Evolutionary conservation across 2,113 vertebrate genomes (phyloP), one percentile per base, ranked within the genome.

Genomic region (Mystacornis crossleyi): DNA sequence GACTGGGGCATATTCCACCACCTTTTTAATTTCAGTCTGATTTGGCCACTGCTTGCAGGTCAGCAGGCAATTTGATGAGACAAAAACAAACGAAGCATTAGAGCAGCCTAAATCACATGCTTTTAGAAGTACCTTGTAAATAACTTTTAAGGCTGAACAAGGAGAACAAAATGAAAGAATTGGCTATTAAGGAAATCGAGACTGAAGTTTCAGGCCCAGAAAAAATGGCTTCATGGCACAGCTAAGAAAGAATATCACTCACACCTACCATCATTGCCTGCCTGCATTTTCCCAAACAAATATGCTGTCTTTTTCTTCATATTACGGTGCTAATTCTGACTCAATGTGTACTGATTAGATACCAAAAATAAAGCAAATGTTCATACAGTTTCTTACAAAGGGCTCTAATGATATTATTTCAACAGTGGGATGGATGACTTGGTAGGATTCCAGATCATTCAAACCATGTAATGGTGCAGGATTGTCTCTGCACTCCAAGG

Each of bases 21-120:
- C 95, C 93, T 92, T 96, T 96, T 92, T 95, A 96, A 96, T 96
- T 96, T 95, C 95, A 84, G 64, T 61, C 93, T 95, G 90, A 91
- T 94, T 95, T 94, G 96, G 95, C 92, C n/a, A 4, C 79, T 40
- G 69, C 85, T 97, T 94, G 83, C 88, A 96, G 96, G 88, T 96
- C 93, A 93, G 95, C 82, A 92, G 88, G 87, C 90, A 92, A 90
- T 95, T 91, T 79, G 95, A 92, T 86, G 92, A 96, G 90, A 92
- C 88, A 92, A 97, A 96, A 94, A 95, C 96, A 97, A 96, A 96
- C 88, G 64, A 93, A 95, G 82, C 88, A 94, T 88, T 93, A 94
- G 82, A 92, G 69, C 72, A 96, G 80, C 75, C 93, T 92, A 89
- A 96, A 96, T 93, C 90, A 94, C 80, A 65, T 16, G 6, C 88